These are phyloP conservation scores for Drosophila nigritarsus DNA, from an alignment of 2,888 invertebrate genomes.

Conservation along the genomic window DNA sequence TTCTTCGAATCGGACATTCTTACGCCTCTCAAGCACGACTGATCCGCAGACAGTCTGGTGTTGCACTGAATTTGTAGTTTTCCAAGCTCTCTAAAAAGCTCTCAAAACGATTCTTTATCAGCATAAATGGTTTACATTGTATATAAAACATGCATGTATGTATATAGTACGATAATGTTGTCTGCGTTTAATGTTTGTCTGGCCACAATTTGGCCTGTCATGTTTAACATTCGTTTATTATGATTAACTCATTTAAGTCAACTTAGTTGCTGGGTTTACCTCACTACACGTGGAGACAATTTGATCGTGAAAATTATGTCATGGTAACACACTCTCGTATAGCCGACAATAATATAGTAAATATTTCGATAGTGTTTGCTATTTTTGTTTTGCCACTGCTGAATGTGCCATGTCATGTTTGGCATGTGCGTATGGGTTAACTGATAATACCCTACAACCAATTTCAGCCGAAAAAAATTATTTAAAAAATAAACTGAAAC, in stretches of 20 bases:
- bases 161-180: background rate
- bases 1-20: slow-evolving; percentile 26
- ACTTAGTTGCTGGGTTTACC: too few species aligned
- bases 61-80: slow-evolving; percentile 4
- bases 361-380: too few species aligned
- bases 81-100: slow-evolving; percentile 1
- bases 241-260: background rate
- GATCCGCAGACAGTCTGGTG: slow-evolving; percentile 3
- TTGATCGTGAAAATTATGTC: too few species aligned
- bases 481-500: too few species aligned
- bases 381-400: too few species aligned
- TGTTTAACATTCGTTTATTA: background rate
- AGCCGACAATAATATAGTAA: too few species aligned
- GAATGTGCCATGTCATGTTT: too few species aligned
- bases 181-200: background rate
- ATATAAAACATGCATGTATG: background rate
- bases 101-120: slow-evolving; percentile 23
- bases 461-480: too few species aligned
- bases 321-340: too few species aligned
- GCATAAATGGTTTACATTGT: background rate
- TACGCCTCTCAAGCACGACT: slow-evolving; percentile 7
- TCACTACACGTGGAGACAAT: too few species aligned
- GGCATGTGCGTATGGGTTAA: too few species aligned
- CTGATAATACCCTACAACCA: too few species aligned
- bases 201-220: background rate